Evolutionary conservation across 2,797 vertebrate genomes (phyloP).

Genomic region (Pangasius krempfi): DNA sequence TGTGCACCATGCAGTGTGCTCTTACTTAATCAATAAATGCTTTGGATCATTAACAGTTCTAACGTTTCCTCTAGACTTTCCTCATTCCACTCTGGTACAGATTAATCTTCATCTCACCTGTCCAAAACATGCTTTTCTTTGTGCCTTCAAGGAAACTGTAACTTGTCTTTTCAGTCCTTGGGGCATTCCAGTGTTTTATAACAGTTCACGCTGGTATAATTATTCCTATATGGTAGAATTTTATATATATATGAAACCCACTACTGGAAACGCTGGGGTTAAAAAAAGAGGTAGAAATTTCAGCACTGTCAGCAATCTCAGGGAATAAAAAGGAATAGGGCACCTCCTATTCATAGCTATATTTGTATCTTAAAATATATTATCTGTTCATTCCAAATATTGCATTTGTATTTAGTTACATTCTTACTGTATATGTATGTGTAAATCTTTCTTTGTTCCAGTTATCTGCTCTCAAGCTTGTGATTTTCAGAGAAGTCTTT

Average conservation of each 20-base stretch:
- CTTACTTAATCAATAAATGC: background rate
- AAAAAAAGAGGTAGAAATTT: background rate
- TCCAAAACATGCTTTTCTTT: background rate
- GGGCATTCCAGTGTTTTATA: background rate
- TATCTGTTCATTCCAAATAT: background rate
- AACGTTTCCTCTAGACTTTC: background rate
- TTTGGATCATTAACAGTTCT: background rate
- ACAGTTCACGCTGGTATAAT: background rate
- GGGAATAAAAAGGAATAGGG: background rate
- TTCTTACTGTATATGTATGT: conserved; percentile 26
- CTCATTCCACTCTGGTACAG: conserved; percentile 15
- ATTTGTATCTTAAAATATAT: background rate
- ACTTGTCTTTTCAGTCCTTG: background rate
- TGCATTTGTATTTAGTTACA: background rate
- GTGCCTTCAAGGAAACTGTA: background rate
- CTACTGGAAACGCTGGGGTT: too few species aligned
- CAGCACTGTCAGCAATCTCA: background rate
- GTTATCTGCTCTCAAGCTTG: background rate
- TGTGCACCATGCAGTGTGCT: background rate
- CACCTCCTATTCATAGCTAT: too few species aligned
- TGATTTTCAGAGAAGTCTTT: conserved; percentile 15
- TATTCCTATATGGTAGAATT: background rate
- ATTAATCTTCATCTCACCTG: background rate
- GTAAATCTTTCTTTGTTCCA: conserved; percentile 41
- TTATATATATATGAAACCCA: background rate